Conservation (phyloP, 2,888 invertebrate species). For the Caenorhabditis imperialis region DNA sequence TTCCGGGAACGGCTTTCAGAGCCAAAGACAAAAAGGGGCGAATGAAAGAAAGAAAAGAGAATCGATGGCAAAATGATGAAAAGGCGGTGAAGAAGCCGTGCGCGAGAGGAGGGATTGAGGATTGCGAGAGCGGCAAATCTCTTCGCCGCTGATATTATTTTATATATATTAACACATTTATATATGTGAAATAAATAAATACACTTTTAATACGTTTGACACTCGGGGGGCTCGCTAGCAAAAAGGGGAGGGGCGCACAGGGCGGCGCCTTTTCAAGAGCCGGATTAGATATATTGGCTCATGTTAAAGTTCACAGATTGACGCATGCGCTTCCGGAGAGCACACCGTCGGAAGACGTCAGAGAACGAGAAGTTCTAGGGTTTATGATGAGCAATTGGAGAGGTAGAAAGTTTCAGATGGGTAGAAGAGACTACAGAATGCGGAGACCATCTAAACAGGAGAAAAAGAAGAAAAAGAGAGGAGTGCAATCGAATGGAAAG, state of each 20-base stretch:
- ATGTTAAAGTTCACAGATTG: conserved; percentile 33
- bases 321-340: conserved; percentile 25
- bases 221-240: no score
- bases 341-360: conserved; percentile 8
- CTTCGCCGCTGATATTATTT: conserved; percentile 19
- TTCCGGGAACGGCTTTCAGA: no score
- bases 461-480: conserved; percentile 13
- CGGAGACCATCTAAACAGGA: conserved; percentile 11
- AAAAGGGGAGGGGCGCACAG: conserved; percentile 22
- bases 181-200: no score
- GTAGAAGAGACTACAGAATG: no score
- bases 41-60: conserved; percentile 1
- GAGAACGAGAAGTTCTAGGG: conserved; percentile 4
- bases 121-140: no score
- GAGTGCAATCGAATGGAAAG: conserved; percentile 16
- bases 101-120: no score
- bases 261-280: no score
- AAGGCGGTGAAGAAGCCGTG: no score
- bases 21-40: no score
- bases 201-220: conserved; percentile 56
- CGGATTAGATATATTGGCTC: no score
- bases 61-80: no score
- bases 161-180: conserved; percentile 52
- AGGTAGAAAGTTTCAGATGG: no score
- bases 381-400: conserved; percentile 6